Conservation (phyloP, 2,113 vertebrate species). For the Channa maculata region DNA sequence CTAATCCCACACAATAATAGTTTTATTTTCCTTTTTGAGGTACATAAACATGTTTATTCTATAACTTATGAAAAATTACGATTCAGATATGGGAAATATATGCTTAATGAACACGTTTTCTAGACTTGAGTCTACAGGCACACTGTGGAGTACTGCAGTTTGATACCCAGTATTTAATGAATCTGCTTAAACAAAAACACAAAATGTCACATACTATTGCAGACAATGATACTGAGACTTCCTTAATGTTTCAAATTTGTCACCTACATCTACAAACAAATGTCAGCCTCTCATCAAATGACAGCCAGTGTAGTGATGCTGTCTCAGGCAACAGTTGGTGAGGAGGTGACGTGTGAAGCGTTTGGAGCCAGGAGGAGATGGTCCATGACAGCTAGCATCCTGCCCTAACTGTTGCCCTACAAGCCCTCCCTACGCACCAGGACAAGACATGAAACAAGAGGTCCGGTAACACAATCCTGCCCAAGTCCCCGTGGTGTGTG, state of each 20-base stretch:
- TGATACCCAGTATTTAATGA: background rate
- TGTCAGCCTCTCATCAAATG: constrained; percentile 44
- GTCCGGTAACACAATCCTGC: constrained; percentile 67
- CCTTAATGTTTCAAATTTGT: constrained; percentile 2
- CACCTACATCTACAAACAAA: constrained; percentile 33
- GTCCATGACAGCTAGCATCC: constrained; percentile 69
- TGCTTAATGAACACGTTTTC: no score
- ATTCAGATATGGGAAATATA: no score
- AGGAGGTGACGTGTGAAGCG: constrained; percentile 65
- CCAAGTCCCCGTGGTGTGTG: constrained; percentile 76
- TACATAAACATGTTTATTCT: no score
- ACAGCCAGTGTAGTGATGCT: constrained; percentile 43
- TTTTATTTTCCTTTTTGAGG: no score
- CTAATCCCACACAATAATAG: no score
- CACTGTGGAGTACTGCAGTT: background rate
- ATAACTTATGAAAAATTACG: no score
- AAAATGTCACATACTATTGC: background rate
- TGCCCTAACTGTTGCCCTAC: constrained; percentile 77
- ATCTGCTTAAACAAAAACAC: background rate
- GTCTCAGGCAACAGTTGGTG: constrained; percentile 69
- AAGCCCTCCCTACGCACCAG: constrained; percentile 66
- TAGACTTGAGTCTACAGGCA: background rate
- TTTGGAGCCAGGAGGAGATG: constrained; percentile 59
- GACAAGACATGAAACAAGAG: constrained; percentile 71
- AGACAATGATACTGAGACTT: background rate